Conservation (phyloP, 2,888 invertebrate genomes). For the Dusona sp. region DNA sequence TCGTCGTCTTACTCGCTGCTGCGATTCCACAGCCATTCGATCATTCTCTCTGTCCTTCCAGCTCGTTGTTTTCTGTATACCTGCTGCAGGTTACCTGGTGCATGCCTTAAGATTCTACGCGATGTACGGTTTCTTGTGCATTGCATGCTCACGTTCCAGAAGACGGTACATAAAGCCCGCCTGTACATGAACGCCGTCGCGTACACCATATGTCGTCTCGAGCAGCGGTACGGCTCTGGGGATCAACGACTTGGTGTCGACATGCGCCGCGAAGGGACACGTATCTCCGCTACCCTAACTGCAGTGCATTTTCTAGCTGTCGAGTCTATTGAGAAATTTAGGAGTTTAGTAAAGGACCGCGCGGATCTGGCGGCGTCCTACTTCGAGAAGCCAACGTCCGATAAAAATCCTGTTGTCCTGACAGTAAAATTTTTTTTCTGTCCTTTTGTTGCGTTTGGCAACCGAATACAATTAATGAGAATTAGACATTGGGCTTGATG, state of each 20-base stretch:
- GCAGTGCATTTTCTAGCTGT: neutral
- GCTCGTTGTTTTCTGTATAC: conserved; percentile 10
- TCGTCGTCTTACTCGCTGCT: conserved; percentile 13
- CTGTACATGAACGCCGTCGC: conserved; percentile 1
- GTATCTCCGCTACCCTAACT: conserved; percentile 24
- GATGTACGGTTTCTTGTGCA: conserved; percentile 59
- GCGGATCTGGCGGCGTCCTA: neutral
- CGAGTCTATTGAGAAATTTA: neutral
- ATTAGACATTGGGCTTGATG: neutral
- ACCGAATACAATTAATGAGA: neutral
- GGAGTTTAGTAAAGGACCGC: neutral
- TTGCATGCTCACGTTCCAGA: conserved; percentile 33
- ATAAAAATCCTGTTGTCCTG: neutral
- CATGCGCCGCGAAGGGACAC: conserved; percentile 48
- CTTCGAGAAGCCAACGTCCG: neutral
- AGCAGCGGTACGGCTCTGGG: conserved; percentile 36
- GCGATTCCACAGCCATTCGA: conserved; percentile 65
- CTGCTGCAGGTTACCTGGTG: no score
- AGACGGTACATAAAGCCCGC: conserved; percentile 34
- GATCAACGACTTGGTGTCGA: conserved; percentile 61
- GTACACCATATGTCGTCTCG: conserved; percentile 53
- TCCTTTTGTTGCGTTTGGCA: no score
- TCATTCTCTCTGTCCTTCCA: conserved; percentile 41
- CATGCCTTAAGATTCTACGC: conserved; percentile 64
- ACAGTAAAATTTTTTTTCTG: no score